phyloP scores from a whole-genome alignment of 2,113 vertebrate species.

The Excalfactoria chinensis region DNA sequence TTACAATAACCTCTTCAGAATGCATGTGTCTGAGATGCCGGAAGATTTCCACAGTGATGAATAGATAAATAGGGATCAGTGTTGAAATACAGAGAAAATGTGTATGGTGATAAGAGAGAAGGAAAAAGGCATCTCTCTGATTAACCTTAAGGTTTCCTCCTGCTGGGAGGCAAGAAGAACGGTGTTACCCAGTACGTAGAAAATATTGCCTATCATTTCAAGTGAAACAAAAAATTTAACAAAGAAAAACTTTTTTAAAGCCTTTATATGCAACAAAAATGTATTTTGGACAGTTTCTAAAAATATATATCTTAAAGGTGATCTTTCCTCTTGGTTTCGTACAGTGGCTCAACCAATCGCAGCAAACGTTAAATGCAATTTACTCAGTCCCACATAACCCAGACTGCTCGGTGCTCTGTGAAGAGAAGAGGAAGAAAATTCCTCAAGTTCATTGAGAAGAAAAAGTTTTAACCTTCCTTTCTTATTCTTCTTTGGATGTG shows the following conservation, averaged over 20 bases:
- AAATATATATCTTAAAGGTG: slow-evolving; percentile 11
- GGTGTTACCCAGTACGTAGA: not conserved
- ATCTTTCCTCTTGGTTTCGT: slow-evolving; percentile 25
- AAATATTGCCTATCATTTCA: not conserved
- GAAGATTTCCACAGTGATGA: not conserved
- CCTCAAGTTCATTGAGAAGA: not conserved
- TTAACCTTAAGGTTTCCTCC: not conserved
- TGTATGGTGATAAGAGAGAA: not conserved
- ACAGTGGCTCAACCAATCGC: slow-evolving; percentile 24
- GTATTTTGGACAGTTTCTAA: slow-evolving; percentile 35
- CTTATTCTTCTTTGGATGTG: not conserved
- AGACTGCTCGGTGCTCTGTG: not conserved
- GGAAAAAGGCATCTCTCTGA: not conserved
- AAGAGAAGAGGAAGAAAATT: not conserved
- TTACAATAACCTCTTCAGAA: not conserved
- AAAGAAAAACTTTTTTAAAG: not conserved
- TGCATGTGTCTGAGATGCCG: not conserved
- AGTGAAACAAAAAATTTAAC: not conserved
- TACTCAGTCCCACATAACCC: not conserved
- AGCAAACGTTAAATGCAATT: slow-evolving; percentile 43
- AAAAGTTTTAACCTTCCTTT: not conserved
- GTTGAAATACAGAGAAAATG: not conserved
- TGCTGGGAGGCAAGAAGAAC: not conserved
- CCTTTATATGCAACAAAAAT: not conserved
- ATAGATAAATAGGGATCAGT: not conserved